Evolutionary conservation across 2,797 vertebrate species (phyloP).

Genomic region (Smutsia temminckii): DNA sequence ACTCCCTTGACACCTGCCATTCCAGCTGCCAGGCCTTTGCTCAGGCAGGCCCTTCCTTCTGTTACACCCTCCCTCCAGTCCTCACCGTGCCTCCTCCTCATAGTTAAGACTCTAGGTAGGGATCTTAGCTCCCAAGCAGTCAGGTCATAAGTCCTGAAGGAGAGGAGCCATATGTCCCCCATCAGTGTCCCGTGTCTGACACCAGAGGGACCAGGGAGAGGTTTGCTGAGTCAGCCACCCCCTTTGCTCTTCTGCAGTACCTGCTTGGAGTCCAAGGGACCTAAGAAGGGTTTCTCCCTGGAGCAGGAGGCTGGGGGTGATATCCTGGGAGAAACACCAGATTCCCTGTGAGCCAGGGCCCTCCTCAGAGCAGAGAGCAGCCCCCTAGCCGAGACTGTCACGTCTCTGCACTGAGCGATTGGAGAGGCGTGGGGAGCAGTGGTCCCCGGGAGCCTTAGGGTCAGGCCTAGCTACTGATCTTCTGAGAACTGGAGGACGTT

Average conservation of each 20-base stretch:
- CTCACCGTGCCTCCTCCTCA: background rate
- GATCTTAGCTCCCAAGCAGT: background rate
- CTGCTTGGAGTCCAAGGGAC: slow-evolving; percentile 82
- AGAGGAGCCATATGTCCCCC: background rate
- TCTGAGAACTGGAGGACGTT: background rate
- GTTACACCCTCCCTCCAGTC: background rate
- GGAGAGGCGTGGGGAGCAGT: background rate
- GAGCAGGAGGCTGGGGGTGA: slow-evolving; percentile 84
- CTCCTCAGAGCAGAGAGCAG: background rate
- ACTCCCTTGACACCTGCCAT: background rate
- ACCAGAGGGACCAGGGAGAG: background rate
- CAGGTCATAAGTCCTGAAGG: background rate
- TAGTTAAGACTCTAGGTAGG: background rate
- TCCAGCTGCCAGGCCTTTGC: background rate
- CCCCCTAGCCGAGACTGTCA: too few species aligned
- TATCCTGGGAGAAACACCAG: slow-evolving; percentile 79
- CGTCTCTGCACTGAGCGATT: background rate
- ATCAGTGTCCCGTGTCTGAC: background rate
- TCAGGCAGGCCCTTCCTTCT: fast-evolving
- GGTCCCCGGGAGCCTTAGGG: background rate
- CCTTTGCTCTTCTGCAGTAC: slow-evolving; percentile 54
- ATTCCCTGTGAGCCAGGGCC: fast-evolving
- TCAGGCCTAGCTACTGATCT: background rate
- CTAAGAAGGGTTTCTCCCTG: slow-evolving; percentile 88
- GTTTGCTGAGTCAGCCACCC: background rate